phyloP scores from a whole-genome alignment of 2,113 vertebrate genomes.

The Brienomyrus longianalis region DNA sequence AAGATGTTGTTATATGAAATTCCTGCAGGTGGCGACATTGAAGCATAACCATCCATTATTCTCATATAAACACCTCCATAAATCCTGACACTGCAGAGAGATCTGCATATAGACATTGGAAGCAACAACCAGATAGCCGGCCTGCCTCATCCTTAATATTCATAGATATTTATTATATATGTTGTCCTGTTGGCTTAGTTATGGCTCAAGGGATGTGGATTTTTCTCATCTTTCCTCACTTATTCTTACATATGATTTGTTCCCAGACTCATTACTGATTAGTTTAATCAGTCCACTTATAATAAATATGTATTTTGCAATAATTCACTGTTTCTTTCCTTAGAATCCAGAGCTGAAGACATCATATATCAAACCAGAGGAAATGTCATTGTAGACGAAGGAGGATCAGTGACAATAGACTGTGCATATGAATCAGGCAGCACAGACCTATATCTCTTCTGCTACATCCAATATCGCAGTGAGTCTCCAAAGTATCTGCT shows the following conservation, averaged over 20 bases:
- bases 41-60: too few species aligned
- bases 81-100: too few species aligned
- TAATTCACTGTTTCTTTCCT: not conserved
- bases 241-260: not conserved
- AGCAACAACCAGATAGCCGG: not conserved
- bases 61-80: too few species aligned
- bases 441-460: not conserved
- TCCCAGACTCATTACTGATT: not conserved
- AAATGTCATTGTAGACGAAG: conserved; percentile 14
- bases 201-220: not conserved
- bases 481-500: not conserved
- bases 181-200: not conserved
- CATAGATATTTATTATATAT: not conserved
- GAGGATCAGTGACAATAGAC: not conserved
- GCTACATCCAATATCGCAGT: conserved; percentile 12
- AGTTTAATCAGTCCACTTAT: not conserved
- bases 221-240: not conserved
- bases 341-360: conserved; percentile 1
- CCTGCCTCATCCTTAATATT: not conserved
- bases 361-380: conserved; percentile 7
- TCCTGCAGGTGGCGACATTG: too few species aligned
- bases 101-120: rapidly evolving
- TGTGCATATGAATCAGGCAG: not conserved
- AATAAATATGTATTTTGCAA: not conserved
- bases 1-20: too few species aligned